Base-by-base conservation (phyloP, 1,140 invertebrate genomes). In the Trichomalopsis sarcophagae region DNA sequence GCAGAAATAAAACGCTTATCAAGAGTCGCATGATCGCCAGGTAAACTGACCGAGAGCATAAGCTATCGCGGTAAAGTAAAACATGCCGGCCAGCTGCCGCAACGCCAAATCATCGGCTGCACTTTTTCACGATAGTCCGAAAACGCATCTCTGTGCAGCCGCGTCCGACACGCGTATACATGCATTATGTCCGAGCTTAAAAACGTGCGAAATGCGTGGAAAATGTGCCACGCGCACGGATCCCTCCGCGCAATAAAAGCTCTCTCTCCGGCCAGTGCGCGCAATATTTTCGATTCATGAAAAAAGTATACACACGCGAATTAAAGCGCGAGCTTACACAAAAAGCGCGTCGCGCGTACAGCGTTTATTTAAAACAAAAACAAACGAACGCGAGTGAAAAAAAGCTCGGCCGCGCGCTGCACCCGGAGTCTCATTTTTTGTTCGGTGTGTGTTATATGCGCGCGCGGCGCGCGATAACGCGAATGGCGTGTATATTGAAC, bases 391-490 rank as follows among this genome's bases (percentile, higher is more conserved):
- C 69, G n/a, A 69, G 69, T n/a, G 14, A 79, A 27, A 69, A 81
- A 47, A 55, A 78, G n/a, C 9, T 27, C 2, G n/a, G 36, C 55
- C 62, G 68, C 21, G 68, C 21, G 80, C 7, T 23, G n/a, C 2
- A 69, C 68, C 3, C 27, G 0, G 27, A 11, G 17, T 27, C 23
- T 33, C 3, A 7, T 30, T 33, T 71, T n/a, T 13, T 71, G 5
- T 71, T 33, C 10, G 23, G 68, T 77, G 27, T 36, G 33, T 36
- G 6, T 21, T 21, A 62, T 7, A 62, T 17, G 5, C 55, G 55
- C 55, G 55, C 55, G 55, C 55, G 2, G 21, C 55, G 55, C 55
- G 85, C 86, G 86, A 86, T 86, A 84, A 73, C 83, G 82, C 78
- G 40, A 13, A 74, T 17, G 30, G 76, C 40, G 50, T 50, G 74